Percentiles rank a stretch among this genome's conserved stretches.
Evolutionary conservation across 2,888 invertebrate genomes (phyloP).

Genomic region (Lasioglossum marginatum): DNA sequence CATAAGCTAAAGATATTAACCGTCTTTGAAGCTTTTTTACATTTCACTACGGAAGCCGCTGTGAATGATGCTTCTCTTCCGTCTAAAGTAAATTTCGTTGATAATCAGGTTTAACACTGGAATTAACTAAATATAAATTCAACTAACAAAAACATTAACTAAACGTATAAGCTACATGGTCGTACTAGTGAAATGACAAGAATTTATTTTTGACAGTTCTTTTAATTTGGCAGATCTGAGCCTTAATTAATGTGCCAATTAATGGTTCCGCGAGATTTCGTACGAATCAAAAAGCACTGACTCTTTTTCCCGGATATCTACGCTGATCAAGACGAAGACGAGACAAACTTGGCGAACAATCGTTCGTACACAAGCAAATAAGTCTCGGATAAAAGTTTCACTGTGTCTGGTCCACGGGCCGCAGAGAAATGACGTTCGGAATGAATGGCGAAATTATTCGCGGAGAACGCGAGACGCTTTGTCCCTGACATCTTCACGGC

Average conservation of each 20-base stretch:
- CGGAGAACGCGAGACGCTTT: constrained; percentile 53
- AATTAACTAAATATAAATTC: no score
- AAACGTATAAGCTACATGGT: no score
- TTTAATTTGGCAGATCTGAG: no score
- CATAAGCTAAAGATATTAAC: neutral
- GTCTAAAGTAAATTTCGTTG: neutral
- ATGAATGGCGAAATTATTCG: constrained; percentile 69
- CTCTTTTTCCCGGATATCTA: constrained; percentile 20
- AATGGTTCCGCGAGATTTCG: constrained; percentile 72
- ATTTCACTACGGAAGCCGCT: neutral
- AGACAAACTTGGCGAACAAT: neutral
- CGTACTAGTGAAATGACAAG: no score
- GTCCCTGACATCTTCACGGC: constrained; percentile 65
- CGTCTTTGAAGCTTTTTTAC: neutral
- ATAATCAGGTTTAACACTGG: no score
- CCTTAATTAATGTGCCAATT: constrained; percentile 72
- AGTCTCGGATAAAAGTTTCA: neutral
- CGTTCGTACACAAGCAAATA: neutral
- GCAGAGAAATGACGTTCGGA: constrained; percentile 57
- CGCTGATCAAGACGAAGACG: neutral
- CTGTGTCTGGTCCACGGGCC: constrained; percentile 7
- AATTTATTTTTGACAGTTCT: no score
- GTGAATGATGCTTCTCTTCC: neutral
- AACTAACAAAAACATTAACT: no score
- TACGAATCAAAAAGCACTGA: constrained; percentile 67